These are phyloP conservation scores for Fopius arisanus DNA, from an alignment of 1,140 invertebrate genomes.

Conservation along the genomic window DNA sequence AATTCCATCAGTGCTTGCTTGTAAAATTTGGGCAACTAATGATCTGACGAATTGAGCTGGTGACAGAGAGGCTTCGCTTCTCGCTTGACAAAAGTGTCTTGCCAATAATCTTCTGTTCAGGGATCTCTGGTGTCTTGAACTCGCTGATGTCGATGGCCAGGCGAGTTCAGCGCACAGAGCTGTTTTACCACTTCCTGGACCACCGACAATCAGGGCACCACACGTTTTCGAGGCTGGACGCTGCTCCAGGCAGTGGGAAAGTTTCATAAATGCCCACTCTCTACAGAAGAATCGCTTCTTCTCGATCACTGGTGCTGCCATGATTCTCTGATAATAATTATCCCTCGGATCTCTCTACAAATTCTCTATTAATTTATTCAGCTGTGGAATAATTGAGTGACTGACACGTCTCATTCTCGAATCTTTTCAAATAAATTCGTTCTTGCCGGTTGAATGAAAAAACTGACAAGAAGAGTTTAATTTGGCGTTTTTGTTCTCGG, in stretches of 20 bases:
- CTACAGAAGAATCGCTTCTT: constrained; percentile 80
- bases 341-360: background rate
- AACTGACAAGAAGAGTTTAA: background rate
- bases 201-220: constrained; percentile 85
- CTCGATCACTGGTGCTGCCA: constrained; percentile 65
- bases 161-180: constrained; percentile 86
- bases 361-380: background rate
- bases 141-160: constrained; percentile 73
- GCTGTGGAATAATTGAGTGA: too few species aligned
- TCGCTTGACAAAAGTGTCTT: constrained; percentile 82
- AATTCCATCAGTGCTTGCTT: constrained; percentile 58
- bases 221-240: constrained; percentile 78
- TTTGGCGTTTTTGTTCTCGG: background rate
- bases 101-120: constrained; percentile 81
- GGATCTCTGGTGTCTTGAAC: constrained; percentile 73
- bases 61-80: constrained; percentile 70
- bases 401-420: too few species aligned
- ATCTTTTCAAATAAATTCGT: background rate
- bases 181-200: constrained; percentile 88
- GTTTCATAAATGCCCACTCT: constrained; percentile 95
- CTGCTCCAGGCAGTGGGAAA: constrained; percentile 90
- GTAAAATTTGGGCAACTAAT: constrained; percentile 77
- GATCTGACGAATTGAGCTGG: constrained; percentile 84
- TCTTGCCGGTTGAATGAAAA: background rate
- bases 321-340: constrained; percentile 8